Evolutionary conservation across 2,797 vertebrate species (phyloP).

Genomic region (Apogon talboti): DNA sequence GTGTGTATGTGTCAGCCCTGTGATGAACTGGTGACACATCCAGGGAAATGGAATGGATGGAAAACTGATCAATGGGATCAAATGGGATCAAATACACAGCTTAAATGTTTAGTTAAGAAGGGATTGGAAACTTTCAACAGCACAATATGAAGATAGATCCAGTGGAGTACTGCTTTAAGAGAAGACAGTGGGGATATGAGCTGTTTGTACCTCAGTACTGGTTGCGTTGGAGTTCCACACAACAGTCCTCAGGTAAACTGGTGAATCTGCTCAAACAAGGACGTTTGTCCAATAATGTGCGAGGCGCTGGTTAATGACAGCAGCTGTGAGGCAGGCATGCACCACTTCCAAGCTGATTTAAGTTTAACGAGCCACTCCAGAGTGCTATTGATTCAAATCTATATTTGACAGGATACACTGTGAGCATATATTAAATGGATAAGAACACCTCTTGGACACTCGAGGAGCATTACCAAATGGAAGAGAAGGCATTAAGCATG

Average conservation of each 20-base stretch:
- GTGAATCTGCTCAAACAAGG: constrained; percentile 80
- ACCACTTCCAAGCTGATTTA: constrained; percentile 88
- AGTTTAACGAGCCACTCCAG: constrained; percentile 88
- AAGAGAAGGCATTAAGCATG: constrained; percentile 70
- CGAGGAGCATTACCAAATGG: constrained; percentile 72
- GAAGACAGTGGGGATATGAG: constrained; percentile 14
- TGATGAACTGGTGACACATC: too few relatives aligned
- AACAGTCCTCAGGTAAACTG: constrained; percentile 72
- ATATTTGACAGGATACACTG: constrained; percentile 88
- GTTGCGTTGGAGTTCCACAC: constrained; percentile 45
- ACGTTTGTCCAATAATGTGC: constrained; percentile 87
- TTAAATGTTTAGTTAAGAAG: constrained; percentile 15
- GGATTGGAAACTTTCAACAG: constrained; percentile 25
- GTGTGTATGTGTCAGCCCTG: too few relatives aligned
- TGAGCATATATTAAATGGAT: constrained; percentile 87
- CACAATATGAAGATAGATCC: constrained; percentile 8
- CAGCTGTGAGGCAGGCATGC: constrained; percentile 87
- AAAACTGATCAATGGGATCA: constrained; percentile 5
- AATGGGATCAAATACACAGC: constrained; percentile 12
- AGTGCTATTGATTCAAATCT: constrained; percentile 89
- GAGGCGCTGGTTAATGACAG: constrained; percentile 86
- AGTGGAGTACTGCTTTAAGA: constrained; percentile 37
- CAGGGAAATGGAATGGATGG: too few relatives aligned
- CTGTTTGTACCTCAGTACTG: constrained; percentile 36
- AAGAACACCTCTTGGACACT: constrained; percentile 82